Base-by-base conservation (phyloP, 2,888 invertebrate genomes). In the Meteorus colon region DNA sequence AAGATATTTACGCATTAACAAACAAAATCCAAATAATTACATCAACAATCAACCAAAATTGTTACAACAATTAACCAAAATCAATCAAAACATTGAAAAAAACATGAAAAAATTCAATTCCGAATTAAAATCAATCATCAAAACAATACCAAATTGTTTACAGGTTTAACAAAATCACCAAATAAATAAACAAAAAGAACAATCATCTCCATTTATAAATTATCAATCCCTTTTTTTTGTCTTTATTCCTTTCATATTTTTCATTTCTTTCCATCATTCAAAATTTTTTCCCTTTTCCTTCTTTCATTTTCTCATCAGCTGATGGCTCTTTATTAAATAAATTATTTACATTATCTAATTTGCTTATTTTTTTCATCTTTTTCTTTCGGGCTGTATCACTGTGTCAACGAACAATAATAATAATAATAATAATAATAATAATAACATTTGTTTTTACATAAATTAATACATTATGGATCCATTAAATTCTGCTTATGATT, bases 301-400 rank as follows among this genome's bases (percentile, higher is more conserved):
- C n/a, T n/a, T n/a, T n/a, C n/a, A n/a, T n/a, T n/a, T 19, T 19
- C 19, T 55, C 1, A 55, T 72, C 69, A 71, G 71, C 69, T 82
- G 82, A 82, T 55, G 19, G 78, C 81, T 81, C 79, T 88, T 89
- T 88, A 88, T 89, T 88, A 86, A 88, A 89, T 88, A 86, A 87
- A 86, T 87, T 86, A 87, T 86, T 82, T 88, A 88, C 88, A 88
- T 81, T 79, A 84, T 81, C 83, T 86, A 82, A 81, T 83, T 83
- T 83, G 82, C 81, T 82, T 82, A 24, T 24, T 24, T 24, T 24
- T 75, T 83, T 82, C 81, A 73, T 63, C 77, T 66, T 55, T 55
- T 48, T 48, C 0, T 24, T 24, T 19, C 55, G 55, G 4, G 19
- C 81, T 81, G 81, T 82, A 82, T 84, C 83, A 83, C 82, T 83